Evolutionary conservation across 1,140 invertebrate genomes (phyloP).

Genomic region (Drosophila funebris): DNA sequence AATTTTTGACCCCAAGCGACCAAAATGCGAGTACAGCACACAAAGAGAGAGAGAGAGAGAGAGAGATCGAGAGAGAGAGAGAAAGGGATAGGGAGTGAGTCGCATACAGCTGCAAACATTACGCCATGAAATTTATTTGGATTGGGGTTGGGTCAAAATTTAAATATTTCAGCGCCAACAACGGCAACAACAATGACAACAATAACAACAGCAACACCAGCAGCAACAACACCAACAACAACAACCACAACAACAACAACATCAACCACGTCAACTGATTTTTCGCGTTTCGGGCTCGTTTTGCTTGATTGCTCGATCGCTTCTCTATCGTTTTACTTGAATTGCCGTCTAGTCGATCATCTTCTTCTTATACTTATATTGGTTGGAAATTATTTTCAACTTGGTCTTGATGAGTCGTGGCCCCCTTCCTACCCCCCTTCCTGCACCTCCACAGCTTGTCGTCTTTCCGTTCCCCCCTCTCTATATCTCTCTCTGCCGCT

Average conservation of each 20-base stretch:
- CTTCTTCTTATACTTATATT: constrained; percentile 28
- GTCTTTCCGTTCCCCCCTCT: background rate
- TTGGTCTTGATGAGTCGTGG: constrained; percentile 49
- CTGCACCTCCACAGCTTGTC: no score
- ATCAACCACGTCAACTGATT: constrained; percentile 55
- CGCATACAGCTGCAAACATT: constrained; percentile 64
- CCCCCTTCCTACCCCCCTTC: background rate
- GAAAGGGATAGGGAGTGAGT: no score
- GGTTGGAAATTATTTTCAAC: constrained; percentile 55
- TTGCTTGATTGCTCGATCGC: constrained; percentile 39
- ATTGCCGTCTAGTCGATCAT: constrained; percentile 14
- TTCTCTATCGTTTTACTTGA: constrained; percentile 49
- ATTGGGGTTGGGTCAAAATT: constrained; percentile 77
- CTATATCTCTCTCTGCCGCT: background rate
- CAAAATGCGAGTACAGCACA: constrained; percentile 34
- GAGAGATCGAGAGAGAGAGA: background rate
- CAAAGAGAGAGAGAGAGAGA: background rate
- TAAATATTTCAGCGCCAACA: constrained; percentile 62
- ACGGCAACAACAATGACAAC: constrained; percentile 34
- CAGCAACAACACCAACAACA: constrained; percentile 28
- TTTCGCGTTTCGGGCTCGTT: constrained; percentile 53
- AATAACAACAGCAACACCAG: constrained; percentile 19
- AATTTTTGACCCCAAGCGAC: constrained; percentile 60
- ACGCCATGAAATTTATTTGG: constrained; percentile 70
- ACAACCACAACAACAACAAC: constrained; percentile 25